These are phyloP conservation scores for Octomys mimax DNA, from an alignment of 2,797 vertebrate genomes.

Conservation along the genomic window DNA sequence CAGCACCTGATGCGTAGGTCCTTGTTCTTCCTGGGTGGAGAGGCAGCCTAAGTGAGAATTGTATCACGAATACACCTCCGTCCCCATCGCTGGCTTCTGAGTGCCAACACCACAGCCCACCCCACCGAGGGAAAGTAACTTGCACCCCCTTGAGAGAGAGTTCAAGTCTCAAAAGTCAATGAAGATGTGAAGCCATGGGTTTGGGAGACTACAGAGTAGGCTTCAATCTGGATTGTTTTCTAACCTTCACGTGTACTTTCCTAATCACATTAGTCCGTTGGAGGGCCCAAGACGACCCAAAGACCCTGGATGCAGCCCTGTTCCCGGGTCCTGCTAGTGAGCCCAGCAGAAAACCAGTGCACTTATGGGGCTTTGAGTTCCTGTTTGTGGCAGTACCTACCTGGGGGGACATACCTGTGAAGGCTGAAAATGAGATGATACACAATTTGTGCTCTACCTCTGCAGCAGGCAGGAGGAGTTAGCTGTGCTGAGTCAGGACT, in stretches of 20 bases:
- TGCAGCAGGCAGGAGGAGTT: too few species aligned
- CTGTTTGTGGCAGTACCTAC: neutral
- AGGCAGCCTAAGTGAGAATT: fast-evolving
- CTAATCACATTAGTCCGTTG: neutral
- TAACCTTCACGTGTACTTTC: neutral
- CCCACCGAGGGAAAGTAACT: neutral
- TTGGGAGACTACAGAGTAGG: neutral
- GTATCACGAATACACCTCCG: fast-evolving
- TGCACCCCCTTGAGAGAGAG: neutral
- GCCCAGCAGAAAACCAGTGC: neutral
- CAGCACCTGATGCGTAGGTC: fast-evolving
- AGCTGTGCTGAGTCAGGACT: neutral
- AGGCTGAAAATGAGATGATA: neutral
- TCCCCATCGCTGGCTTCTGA: neutral
- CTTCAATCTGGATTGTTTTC: neutral
- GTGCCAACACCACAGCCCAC: fast-evolving
- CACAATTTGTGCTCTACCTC: too few species aligned
- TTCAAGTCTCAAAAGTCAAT: neutral
- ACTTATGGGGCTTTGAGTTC: too few species aligned
- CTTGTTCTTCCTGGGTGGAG: neutral
- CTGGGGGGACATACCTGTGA: neutral
- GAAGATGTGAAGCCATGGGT: neutral
- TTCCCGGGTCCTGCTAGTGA: fast-evolving
- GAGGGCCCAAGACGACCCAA: neutral
- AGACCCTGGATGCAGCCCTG: fast-evolving